Evolutionary conservation across 2,797 vertebrate genomes (phyloP), one percentile per base, ranked within the genome.

Genomic region (Etheostoma perlongum): DNA sequence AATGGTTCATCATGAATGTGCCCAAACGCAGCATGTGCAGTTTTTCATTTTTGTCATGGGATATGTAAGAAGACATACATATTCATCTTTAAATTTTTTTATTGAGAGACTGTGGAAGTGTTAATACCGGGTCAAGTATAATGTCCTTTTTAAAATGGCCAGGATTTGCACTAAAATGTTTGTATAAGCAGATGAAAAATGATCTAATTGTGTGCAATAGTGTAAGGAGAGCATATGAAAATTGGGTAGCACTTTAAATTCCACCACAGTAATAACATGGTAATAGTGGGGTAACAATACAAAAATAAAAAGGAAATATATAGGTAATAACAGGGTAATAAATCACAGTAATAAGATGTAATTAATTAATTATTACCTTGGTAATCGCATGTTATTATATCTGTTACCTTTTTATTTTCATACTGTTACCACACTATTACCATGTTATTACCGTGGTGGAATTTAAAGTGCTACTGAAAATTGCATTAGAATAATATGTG

Each of bases 401-500:
- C n/a, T n/a, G n/a, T n/a, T 27, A 27, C 27, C 27, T 27, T 4
- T 27, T 27, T 27, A 4, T 27, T 4, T 27, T 27, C 27, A 27
- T 27, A 27, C 27, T 27, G 27, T 27, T 27, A 27, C 27, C 27
- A 27, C 27, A 4, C 27, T 27, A 27, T 27, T 27, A 27, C 27
- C 27, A 27, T 27, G 4, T 27, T 27, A 27, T 27, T 27, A 27
- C 4, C 27, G 4, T 27, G 27, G 27, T 27, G 27, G 27, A 27
- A 27, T 27, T 27, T 27, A 27, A 27, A 27, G 27, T 27, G 27
- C 27, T 27, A 27, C 27, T 4, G 21, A 64, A 63, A 70, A 72
- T 8, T 42, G 16, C 47, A 68, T 62, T 36, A 21, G n/a, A 74
- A 67, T 21, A 62, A 66, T 52, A 58, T 2, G 6, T 57, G 61